phyloP scores from a whole-genome alignment of 2,797 vertebrate genomes.

The Toxotes lorentzi region DNA sequence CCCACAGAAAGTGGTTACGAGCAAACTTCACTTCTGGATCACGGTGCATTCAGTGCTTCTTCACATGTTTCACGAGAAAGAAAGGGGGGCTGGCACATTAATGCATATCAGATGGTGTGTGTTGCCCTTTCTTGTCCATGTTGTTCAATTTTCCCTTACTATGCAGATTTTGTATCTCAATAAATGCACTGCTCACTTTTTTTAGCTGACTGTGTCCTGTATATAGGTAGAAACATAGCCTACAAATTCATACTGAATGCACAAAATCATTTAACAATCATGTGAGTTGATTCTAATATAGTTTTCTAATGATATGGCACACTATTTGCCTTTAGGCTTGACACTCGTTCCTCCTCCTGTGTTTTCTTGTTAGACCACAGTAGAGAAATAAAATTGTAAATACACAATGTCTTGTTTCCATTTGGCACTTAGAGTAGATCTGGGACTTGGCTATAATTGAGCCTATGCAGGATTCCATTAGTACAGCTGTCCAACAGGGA shows the following conservation, averaged over 20 bases:
- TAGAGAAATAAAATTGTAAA: constrained; percentile 68
- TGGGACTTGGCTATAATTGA: constrained; percentile 71
- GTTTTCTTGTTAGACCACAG: constrained; percentile 49
- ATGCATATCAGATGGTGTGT: neutral
- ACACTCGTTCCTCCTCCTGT: constrained; percentile 32
- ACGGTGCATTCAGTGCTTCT: neutral
- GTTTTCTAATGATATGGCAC: constrained; percentile 15
- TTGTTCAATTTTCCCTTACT: constrained; percentile 6
- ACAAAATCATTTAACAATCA: constrained; percentile 20
- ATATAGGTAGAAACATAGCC: constrained; percentile 11
- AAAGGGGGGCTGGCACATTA: constrained; percentile 5
- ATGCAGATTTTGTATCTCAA: constrained; percentile 17
- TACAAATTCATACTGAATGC: constrained; percentile 4
- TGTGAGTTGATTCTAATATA: constrained; percentile 24
- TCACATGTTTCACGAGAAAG: constrained; percentile 18
- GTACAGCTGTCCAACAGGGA: constrained; percentile 67
- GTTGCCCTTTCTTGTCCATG: neutral
- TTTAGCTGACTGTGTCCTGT: neutral
- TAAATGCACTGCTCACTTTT: neutral
- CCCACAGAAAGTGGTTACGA: neutral
- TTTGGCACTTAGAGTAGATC: constrained; percentile 63
- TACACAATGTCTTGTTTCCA: constrained; percentile 64
- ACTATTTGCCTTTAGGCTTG: constrained; percentile 46
- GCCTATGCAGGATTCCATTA: constrained; percentile 68
- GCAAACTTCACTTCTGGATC: constrained; percentile 12